Base-by-base conservation (phyloP, 2,888 invertebrate species). In the Tipula helvola region DNA sequence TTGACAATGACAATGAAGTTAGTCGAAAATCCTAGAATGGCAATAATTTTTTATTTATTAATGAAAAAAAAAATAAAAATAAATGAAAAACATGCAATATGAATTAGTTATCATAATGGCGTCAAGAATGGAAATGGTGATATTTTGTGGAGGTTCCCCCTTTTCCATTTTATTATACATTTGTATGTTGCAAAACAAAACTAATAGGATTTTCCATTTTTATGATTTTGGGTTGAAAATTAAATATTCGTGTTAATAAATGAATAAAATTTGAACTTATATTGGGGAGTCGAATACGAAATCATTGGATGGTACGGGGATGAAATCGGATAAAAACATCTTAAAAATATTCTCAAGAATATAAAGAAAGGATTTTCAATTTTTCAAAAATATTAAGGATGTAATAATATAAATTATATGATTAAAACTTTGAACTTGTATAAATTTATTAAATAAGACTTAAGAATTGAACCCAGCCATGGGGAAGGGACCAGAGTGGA, bases 1-100 rank as follows among this genome's bases (percentile, higher is more conserved):
- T 71, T 71, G 71, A 71, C 71, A 71, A 71, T 71, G 71, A 71
- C 71, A 71, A 71, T 71, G 71, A 71, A 71, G 71, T 71, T 71
- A 71, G 71, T 71, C 2, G 28, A 71, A 18, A 71, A 71, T 71
- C 71, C 28, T 71, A 71, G 71, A 71, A 71, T 71, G 28, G 71
- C 28, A 71, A 71, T 28, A 18, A 18, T 57, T 57, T 57, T 57
- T 18, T 57, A 71, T 71, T 71, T 71, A 71, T 71, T 71, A 71
- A 71, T 71, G 28, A 28, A 71, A 71, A 71, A 71, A 28, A 18
- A 57, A 57, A 57, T 57, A 71, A 71, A 71, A 71, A 28, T 57
- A 57, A 57, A 57, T 57, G 57, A 18, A 71, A 28, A 71, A 71
- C 71, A 71, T 71, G 71, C 71, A 71, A 71, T 71, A 71, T 71